Evolutionary conservation across 2,113 vertebrate species (phyloP).

Genomic region (Psilopogon haemacephalus): DNA sequence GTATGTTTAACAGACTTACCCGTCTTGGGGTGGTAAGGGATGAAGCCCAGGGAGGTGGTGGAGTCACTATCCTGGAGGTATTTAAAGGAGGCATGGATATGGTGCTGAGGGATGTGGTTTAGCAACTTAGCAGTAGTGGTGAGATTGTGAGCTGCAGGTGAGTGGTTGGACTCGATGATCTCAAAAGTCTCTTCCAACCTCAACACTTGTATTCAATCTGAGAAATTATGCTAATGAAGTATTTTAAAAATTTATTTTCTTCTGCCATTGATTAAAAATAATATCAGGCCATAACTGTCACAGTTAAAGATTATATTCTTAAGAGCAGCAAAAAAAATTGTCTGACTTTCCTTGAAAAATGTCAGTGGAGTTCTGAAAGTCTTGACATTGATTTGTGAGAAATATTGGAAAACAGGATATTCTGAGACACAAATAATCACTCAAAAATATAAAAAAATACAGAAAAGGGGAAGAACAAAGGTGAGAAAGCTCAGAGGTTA

Average conservation of each 20-base stretch:
- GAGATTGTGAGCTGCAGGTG: too few species aligned
- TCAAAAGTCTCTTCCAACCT: too few species aligned
- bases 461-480: background rate
- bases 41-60: too few species aligned
- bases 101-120: too few species aligned
- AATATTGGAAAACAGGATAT: background rate
- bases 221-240: background rate
- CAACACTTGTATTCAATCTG: background rate
- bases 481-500: too few species aligned
- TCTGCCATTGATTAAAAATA: background rate
- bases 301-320: background rate
- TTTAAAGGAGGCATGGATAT: too few species aligned
- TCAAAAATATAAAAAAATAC: background rate
- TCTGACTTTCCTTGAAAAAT: background rate
- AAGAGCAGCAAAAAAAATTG: background rate
- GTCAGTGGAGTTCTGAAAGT: background rate
- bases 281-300: background rate
- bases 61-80: too few species aligned
- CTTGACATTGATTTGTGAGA: background rate
- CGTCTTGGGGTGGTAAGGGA: too few species aligned
- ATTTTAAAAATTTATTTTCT: background rate
- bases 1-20: background rate
- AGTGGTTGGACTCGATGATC: too few species aligned
- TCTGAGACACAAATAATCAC: background rate
- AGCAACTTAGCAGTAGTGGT: too few species aligned